Conservation (phyloP, 2,113 vertebrate genomes). For the Odontophorus gujanensis region DNA sequence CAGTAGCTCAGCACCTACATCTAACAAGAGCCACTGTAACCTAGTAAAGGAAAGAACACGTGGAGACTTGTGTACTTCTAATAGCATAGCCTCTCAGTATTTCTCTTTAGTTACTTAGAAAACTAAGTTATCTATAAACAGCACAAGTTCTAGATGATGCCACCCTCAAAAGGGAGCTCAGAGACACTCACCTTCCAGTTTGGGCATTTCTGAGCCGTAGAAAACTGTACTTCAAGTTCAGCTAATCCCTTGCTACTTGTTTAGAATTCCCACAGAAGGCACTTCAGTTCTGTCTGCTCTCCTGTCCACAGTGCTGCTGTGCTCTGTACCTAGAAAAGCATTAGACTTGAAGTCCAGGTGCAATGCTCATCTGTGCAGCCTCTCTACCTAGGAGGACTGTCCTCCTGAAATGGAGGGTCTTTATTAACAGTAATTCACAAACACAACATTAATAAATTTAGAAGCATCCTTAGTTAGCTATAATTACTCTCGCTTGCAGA, state of each 20-base stretch:
- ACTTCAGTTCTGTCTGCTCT: not conserved
- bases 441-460: not conserved
- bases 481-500: not conserved
- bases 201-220: not conserved
- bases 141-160: not conserved
- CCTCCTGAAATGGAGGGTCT: not conserved
- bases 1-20: not conserved
- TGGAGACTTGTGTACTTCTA: not conserved
- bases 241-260: not conserved
- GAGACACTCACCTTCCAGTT: not conserved
- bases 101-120: not conserved
- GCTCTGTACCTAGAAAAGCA: not conserved
- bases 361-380: not conserved
- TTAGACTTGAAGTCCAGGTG: accelerated
- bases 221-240: not conserved
- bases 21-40: not conserved
- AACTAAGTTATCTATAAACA: not conserved
- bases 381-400: not conserved
- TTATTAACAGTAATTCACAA: not conserved
- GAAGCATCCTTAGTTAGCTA: not conserved
- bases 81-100: accelerated
- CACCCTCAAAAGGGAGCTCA: not conserved
- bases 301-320: too few species aligned
- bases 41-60: not conserved
- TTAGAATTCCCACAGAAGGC: not conserved